Evolutionary conservation across 2,113 vertebrate genomes (phyloP).

Genomic region (Camelus bactrianus): DNA sequence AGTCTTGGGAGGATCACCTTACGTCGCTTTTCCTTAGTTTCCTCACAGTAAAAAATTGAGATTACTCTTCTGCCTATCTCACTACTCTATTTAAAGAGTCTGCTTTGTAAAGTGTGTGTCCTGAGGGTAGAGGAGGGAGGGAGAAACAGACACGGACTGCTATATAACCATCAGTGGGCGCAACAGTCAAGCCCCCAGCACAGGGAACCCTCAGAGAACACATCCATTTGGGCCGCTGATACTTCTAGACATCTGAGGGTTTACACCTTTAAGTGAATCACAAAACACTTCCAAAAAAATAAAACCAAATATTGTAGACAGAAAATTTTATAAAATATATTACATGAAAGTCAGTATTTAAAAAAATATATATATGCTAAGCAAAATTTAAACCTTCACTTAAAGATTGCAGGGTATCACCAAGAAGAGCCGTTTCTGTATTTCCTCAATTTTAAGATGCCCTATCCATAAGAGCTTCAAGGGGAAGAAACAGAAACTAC

Average conservation of each 20-base stretch:
- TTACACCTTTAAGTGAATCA: neutral
- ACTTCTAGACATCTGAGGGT: neutral
- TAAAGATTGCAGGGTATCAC: neutral
- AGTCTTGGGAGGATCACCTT: neutral
- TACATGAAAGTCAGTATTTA: neutral
- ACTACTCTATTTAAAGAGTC: neutral
- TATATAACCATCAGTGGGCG: neutral
- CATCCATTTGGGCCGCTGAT: neutral
- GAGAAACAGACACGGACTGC: neutral
- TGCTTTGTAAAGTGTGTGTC: neutral
- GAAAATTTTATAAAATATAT: neutral
- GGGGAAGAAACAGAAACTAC: neutral
- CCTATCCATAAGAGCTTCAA: neutral
- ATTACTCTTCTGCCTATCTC: neutral
- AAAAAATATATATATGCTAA: neutral
- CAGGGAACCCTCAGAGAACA: neutral
- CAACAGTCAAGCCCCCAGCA: neutral
- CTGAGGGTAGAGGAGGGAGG: neutral
- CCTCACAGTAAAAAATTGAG: neutral
- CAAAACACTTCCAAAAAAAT: neutral
- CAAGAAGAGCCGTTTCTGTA: neutral
- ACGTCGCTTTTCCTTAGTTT: neutral
- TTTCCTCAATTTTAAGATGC: neutral
- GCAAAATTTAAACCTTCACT: neutral
- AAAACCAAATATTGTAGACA: conserved; percentile 24